Evolutionary conservation across 2,797 vertebrate genomes (phyloP).

Genomic region (Salmo trutta): DNA sequence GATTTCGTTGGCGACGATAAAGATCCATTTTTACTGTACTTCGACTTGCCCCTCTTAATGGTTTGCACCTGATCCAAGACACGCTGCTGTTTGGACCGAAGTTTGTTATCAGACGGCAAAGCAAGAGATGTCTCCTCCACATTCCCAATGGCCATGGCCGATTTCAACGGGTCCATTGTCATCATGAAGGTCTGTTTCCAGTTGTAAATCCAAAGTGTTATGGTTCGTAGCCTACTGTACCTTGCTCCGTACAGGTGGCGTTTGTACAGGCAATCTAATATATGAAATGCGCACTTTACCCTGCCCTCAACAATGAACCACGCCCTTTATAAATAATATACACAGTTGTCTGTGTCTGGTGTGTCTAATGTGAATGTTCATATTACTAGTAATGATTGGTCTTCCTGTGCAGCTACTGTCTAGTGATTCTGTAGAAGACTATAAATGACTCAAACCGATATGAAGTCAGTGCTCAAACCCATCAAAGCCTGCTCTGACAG

Average conservation of each 20-base stretch:
- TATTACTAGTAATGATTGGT: not conserved
- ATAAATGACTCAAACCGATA: too few relatives aligned
- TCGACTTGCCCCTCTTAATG: slow-evolving; percentile 61
- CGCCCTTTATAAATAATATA: slow-evolving; percentile 41
- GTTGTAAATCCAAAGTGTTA: not conserved
- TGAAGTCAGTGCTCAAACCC: too few relatives aligned
- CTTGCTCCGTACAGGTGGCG: not conserved
- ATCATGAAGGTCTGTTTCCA: slow-evolving; percentile 37
- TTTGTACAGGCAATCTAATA: not conserved
- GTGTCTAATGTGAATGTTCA: not conserved
- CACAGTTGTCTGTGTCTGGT: too few relatives aligned
- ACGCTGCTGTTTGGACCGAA: slow-evolving; percentile 60
- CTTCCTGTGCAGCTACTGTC: not conserved
- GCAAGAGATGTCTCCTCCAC: slow-evolving; percentile 77
- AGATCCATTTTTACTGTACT: slow-evolving; percentile 47
- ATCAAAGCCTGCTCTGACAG: too few relatives aligned
- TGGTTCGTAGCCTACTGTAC: too few relatives aligned
- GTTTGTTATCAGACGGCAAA: slow-evolving; percentile 61
- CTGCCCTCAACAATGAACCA: slow-evolving; percentile 31
- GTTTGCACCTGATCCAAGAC: slow-evolving; percentile 77
- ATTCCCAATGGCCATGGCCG: slow-evolving; percentile 54
- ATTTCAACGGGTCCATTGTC: slow-evolving; percentile 63
- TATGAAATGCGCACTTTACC: slow-evolving; percentile 47
- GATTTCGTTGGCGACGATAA: slow-evolving; percentile 32
- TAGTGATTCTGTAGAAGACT: not conserved